Conservation (phyloP, 2,113 vertebrate species). For the Sprattus sprattus region DNA sequence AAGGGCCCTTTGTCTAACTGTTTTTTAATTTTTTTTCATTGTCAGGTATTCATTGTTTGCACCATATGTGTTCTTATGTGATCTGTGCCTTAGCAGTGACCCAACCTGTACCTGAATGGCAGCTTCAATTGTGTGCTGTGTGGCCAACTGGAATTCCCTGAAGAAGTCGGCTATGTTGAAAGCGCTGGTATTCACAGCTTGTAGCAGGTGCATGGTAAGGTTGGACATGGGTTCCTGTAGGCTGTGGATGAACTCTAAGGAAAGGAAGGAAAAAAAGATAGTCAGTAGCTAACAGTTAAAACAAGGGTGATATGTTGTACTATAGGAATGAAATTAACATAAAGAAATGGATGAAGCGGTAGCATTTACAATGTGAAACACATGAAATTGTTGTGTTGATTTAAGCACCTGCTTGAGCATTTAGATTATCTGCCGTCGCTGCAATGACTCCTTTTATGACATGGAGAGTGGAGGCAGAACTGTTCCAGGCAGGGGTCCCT, state of each 20-base stretch:
- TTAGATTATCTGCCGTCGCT: conserved; percentile 32
- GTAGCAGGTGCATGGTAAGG: conserved; percentile 49
- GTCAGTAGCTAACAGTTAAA: not conserved
- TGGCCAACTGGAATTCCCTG: conserved; percentile 45
- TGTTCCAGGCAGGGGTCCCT: conserved; percentile 49
- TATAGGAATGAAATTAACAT: not conserved
- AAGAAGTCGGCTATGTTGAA: conserved; percentile 45
- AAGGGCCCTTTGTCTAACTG: not conserved
- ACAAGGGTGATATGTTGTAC: not conserved
- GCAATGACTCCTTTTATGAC: conserved; percentile 44
- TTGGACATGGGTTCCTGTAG: conserved; percentile 56
- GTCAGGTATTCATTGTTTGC: not conserved
- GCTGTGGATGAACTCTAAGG: conserved; percentile 55
- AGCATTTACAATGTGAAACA: not conserved
- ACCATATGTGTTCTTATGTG: not conserved
- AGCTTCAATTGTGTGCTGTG: conserved; percentile 50
- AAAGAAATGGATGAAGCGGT: not conserved
- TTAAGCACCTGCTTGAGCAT: conserved; percentile 61
- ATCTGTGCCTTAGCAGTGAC: not conserved
- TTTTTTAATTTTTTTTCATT: too few relatives aligned
- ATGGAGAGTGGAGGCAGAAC: conserved; percentile 37
- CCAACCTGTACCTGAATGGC: conserved; percentile 69
- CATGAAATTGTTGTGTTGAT: not conserved
- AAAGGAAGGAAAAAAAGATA: conserved; percentile 12
- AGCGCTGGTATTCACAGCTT: conserved; percentile 47